These are phyloP conservation scores for Balearica regulorum DNA, from an alignment of 2,797 vertebrate genomes.

Conservation along the genomic window DNA sequence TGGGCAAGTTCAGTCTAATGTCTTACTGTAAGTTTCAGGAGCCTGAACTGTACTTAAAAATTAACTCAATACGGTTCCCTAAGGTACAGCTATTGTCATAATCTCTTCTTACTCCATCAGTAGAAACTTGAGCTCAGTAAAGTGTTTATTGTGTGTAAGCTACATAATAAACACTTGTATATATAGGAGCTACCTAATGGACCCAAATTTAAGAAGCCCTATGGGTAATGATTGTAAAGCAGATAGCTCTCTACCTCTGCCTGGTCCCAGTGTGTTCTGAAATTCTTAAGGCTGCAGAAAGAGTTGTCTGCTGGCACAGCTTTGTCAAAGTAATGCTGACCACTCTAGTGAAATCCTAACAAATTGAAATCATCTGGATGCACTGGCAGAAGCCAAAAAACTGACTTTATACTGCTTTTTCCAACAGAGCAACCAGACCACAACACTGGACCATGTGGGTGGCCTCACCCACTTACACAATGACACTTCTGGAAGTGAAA, in stretches of 20 bases:
- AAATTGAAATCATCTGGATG: constrained; percentile 76
- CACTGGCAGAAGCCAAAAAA: constrained; percentile 55
- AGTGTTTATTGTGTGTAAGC: constrained; percentile 33
- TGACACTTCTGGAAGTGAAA: constrained; percentile 39
- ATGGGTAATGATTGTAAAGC: neutral
- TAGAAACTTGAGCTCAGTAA: neutral
- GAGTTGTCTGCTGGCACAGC: constrained; percentile 54
- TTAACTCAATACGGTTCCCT: neutral
- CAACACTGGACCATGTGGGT: constrained; percentile 71
- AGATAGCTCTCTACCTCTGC: constrained; percentile 22
- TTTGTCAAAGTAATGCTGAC: constrained; percentile 65
- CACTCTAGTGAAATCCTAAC: constrained; percentile 62
- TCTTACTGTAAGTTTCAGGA: neutral
- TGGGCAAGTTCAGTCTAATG: neutral
- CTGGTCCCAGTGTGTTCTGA: neutral
- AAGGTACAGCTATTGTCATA: neutral
- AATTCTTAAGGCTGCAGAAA: constrained; percentile 29
- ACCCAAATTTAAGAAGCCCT: neutral
- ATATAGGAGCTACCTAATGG: neutral
- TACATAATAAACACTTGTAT: constrained; percentile 37
- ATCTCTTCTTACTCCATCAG: neutral
- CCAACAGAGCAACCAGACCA: constrained; percentile 65
- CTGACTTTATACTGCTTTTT: constrained; percentile 62
- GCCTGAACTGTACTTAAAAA: neutral
- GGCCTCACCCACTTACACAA: constrained; percentile 46